Evolutionary conservation across 2,797 vertebrate species (phyloP).

Genomic region (Sylvia borin): DNA sequence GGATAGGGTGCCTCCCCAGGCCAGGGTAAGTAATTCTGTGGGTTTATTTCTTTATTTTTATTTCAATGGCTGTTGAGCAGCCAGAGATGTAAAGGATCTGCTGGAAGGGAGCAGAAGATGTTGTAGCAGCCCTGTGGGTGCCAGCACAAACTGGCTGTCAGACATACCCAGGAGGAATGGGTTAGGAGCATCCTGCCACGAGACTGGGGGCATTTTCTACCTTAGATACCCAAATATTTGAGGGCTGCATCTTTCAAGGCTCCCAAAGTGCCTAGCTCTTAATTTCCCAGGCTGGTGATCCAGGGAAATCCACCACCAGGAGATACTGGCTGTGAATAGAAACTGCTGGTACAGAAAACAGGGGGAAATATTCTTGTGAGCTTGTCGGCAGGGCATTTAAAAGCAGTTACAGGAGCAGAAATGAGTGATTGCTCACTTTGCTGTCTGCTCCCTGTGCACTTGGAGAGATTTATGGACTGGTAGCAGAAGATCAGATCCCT

Average conservation of each 20-base stretch:
- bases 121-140: not conserved
- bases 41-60: not conserved
- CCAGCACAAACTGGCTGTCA: not conserved
- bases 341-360: not conserved
- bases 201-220: not conserved
- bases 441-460: conserved; percentile 2
- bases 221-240: not conserved
- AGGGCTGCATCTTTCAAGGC: not conserved
- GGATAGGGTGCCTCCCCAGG: not conserved
- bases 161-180: not conserved
- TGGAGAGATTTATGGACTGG: conserved; percentile 40
- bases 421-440: conserved; percentile 20
- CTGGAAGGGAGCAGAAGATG: not conserved
- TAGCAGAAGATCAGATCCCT: conserved; percentile 23
- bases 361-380: not conserved
- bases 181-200: not conserved
- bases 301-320: not conserved
- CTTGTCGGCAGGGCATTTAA: not conserved
- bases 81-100: not conserved
- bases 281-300: not conserved
- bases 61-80: not conserved
- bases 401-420: conserved; percentile 8
- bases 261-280: not conserved
- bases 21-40: not conserved
- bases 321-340: not conserved